Evolutionary conservation across 2,888 invertebrate species (phyloP).

Genomic region (Dicyrtoma fusca): DNA sequence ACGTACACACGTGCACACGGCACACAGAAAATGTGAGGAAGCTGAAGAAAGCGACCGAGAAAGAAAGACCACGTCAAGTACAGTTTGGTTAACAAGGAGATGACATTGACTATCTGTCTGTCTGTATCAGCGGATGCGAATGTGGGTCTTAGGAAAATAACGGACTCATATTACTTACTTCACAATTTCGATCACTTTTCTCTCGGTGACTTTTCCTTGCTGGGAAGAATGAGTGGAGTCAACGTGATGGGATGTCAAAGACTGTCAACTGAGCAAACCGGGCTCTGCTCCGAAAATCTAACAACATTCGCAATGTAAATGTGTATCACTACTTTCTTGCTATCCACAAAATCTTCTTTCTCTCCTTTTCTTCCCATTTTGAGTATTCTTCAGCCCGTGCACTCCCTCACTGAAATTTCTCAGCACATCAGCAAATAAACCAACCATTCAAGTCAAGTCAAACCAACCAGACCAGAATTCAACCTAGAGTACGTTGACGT

Average conservation of each 20-base stretch:
- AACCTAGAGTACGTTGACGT: no score
- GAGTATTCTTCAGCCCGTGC: no score
- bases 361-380: slow-evolving; percentile 4
- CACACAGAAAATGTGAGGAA: no score
- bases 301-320: neutral
- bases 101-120: neutral
- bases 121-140: no score
- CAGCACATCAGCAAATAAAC: no score
- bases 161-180: slow-evolving; percentile 29
- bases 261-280: slow-evolving; percentile 2
- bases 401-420: no score
- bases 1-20: no score
- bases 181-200: slow-evolving; percentile 22
- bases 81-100: slow-evolving; percentile 27
- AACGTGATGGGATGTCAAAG: slow-evolving; percentile 22
- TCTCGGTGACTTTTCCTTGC: neutral
- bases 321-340: no score
- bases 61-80: neutral
- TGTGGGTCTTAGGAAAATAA: neutral
- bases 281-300: neutral
- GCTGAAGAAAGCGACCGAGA: neutral
- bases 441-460: no score
- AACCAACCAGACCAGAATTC: no score
- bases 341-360: neutral
- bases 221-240: no score